A percentile compares a stretch with the other conserved stretches of the same genome.
Conservation (phyloP, 1,140 invertebrate species). For the Drosophila kanapiae region DNA sequence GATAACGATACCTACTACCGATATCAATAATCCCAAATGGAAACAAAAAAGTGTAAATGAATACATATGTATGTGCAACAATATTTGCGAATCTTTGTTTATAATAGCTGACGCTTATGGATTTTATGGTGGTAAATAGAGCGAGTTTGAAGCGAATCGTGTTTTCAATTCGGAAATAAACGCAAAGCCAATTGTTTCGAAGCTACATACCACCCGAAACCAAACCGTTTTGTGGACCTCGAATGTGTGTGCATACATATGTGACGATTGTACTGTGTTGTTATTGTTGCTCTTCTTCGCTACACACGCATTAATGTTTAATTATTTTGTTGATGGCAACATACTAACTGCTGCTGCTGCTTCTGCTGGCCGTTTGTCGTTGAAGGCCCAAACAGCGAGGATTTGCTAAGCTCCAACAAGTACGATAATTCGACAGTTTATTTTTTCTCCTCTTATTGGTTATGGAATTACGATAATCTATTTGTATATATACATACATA, state of each 20-base stretch:
- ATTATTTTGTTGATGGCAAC: constrained; percentile 70
- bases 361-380: not conserved
- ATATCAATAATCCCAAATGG: constrained; percentile 20
- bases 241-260: constrained; percentile 59
- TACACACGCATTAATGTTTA: constrained; percentile 41
- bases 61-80: constrained; percentile 72
- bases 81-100: constrained; percentile 79
- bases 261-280: constrained; percentile 64
- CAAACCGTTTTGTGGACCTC: constrained; percentile 45
- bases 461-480: constrained; percentile 42
- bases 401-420: constrained; percentile 15
- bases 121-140: constrained; percentile 70
- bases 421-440: constrained; percentile 23
- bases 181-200: constrained; percentile 14
- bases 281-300: constrained; percentile 63
- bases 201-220: constrained; percentile 17
- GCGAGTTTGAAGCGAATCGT: constrained; percentile 24
- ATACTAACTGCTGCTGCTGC: constrained; percentile 4
- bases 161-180: constrained; percentile 38
- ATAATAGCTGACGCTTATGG: constrained; percentile 75
- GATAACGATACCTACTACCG: constrained; percentile 36
- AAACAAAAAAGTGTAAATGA: constrained; percentile 51
- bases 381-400: not conserved
- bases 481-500: constrained; percentile 12
- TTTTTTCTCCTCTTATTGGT: constrained; percentile 35